Base-by-base conservation (phyloP, 2,797 vertebrate genomes). In the Limosa lapponica region DNA sequence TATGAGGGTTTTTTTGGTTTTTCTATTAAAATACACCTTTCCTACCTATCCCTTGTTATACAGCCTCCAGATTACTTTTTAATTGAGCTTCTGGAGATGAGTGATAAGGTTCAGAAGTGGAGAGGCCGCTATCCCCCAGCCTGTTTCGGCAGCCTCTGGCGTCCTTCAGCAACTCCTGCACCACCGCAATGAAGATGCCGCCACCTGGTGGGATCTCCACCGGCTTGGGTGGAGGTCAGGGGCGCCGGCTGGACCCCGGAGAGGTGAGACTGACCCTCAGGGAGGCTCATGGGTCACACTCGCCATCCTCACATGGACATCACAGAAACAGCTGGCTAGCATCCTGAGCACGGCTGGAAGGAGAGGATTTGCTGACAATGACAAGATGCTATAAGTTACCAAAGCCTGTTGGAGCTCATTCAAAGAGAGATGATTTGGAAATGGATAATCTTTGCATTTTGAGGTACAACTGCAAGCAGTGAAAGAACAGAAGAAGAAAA, bases 191-290 rank as follows among this genome's bases (percentile, higher is more conserved):
- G 96, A 86, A 92, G 95, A 97, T 97, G 95, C 95, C 93, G 96
- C 96, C 96, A 96, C 93, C 95, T 96, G 95, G n/a, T 95, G 96
- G 95, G 96, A 95, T 54, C 70, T 82, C 13, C 62, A 30, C 8
- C 6, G 19, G 72, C 54, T 37, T 28, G 51, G 82, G 66, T 6
- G 66, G 62, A 64, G 65, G 32, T 17, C 5, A 6, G 18, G 64
- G 15, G 49, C 54, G 8, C 51, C 30, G 28, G 15, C 3, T 34
- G 72, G 87, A 73, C 81, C 52, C 41, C 10, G 3, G 32, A 17
- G 48, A 86, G 18, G 13, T 18, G 27, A n/a, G 8, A 32, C 27
- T 24, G 27, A 5, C 7, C 37, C 32, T 30, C 6, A 0, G 55
- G 37, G 30, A 43, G 16, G 5, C 39, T 3, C 2, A 0, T 2